These are phyloP conservation scores for Arctopsyche grandis DNA, from an alignment of 1,140 invertebrate species.

Conservation along the genomic window DNA sequence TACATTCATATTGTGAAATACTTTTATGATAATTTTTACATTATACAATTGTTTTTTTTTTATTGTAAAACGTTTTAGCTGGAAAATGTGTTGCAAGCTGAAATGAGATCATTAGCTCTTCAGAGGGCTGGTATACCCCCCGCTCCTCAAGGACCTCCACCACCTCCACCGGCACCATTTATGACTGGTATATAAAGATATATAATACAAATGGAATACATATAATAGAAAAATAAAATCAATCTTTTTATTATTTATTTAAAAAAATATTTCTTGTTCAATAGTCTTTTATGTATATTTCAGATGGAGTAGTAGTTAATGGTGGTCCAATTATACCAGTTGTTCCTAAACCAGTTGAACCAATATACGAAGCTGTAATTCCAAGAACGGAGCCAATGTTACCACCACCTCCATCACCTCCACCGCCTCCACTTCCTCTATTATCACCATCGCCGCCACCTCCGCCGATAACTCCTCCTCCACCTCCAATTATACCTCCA, in stretches of 20 bases:
- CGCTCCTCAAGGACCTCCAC: constrained; percentile 60
- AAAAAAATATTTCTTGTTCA: neutral
- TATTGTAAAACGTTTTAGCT: constrained; percentile 56
- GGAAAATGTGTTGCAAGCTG: constrained; percentile 63
- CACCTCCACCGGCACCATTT: constrained; percentile 57
- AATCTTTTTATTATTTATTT: too few species aligned
- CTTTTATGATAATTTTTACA: neutral
- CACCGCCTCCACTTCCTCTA: constrained; percentile 58
- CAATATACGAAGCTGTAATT: constrained; percentile 51
- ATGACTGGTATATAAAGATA: constrained; percentile 20
- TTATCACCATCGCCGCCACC: constrained; percentile 58
- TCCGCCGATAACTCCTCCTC: constrained; percentile 56
- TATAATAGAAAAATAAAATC: too few species aligned
- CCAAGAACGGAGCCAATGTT: constrained; percentile 57
- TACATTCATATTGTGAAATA: constrained; percentile 44
- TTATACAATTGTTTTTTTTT: constrained; percentile 35
- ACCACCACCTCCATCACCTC: constrained; percentile 60
- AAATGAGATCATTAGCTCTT: constrained; percentile 62
- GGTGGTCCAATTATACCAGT: constrained; percentile 17
- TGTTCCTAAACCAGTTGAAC: constrained; percentile 36
- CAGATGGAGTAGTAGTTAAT: constrained; percentile 48
- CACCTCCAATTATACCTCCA: constrained; percentile 52
- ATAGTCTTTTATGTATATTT: constrained; percentile 31
- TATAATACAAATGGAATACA: too few species aligned
- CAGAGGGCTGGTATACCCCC: constrained; percentile 63